These are phyloP conservation scores for Mastomys coucha DNA, from an alignment of 2,113 vertebrate genomes.

Conservation along the genomic window DNA sequence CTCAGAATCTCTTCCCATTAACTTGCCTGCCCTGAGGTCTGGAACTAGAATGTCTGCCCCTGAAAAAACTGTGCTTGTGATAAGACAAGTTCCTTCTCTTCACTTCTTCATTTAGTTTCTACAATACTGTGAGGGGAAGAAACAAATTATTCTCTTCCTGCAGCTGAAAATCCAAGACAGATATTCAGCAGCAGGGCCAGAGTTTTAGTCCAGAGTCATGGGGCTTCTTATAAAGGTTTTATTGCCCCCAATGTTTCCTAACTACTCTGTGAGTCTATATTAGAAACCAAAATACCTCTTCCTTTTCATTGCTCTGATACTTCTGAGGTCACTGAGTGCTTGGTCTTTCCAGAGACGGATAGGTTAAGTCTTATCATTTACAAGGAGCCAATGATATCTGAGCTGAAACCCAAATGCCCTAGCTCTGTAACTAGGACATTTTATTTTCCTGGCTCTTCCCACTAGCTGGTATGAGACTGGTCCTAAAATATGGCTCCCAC, in stretches of 20 bases:
- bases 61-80: neutral
- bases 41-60: neutral
- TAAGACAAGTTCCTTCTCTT: neutral
- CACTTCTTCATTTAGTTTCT: neutral
- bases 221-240: neutral
- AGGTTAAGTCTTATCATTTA: neutral
- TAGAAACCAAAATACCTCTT: neutral
- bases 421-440: neutral
- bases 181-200: neutral
- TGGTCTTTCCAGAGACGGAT: neutral
- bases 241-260: neutral
- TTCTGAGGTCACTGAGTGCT: neutral
- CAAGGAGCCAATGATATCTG: neutral
- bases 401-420: neutral
- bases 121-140: neutral
- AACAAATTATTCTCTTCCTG: neutral
- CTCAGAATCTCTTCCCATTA: neutral
- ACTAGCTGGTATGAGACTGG: neutral
- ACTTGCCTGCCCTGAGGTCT: neutral
- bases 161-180: neutral
- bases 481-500: neutral
- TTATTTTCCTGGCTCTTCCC: neutral
- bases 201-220: neutral
- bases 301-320: neutral
- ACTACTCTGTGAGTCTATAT: neutral